Base-by-base conservation (phyloP, 2,888 invertebrate genomes). In the Hydriomena furcata region DNA sequence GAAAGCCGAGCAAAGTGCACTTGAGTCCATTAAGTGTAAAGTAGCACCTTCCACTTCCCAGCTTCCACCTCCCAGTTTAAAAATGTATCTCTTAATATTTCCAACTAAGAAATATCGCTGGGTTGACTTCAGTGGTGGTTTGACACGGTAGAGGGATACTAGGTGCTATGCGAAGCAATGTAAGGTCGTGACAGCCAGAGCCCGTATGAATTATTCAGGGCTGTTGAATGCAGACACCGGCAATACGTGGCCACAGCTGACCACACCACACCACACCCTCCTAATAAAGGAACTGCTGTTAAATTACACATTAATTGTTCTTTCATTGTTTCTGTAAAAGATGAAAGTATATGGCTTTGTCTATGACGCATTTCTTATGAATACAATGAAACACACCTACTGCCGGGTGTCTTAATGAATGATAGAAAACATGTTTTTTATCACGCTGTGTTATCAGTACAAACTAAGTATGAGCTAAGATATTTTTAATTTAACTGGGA, bases 131-230 rank as follows among this genome's bases (percentile, higher is more conserved):
- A 43, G 43, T 47, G 38, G 55, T 43, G n/a, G n/a, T n/a, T n/a
- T n/a, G n/a, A 48, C 46, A 54, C 30, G 51, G 44, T 44, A 42
- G 50, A 46, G 44, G 61, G 41, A 56, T 63, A 63, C 57, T 68
- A 75, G 66, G 67, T 65, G 62, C 66, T 67, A 68, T 68, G 63
- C 63, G 63, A 59, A 65, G 67, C 60, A 65, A 71, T 67, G 76
- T 71, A 71, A 74, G 68, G 72, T 67, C 66, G 68, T 74, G 79
- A 73, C 75, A 76, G 73, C 70, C 52, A 69, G 66, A 74, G 65
- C 67, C 71, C 58, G 66, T 60, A 81, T 83, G 82, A 82, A 84
- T 84, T 76, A 84, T 84, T 82, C 80, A 84, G 70, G 69, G 70
- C 68, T 70, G 75, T 69, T 78, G 75, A 73, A 78, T 77, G 72